Conservation (phyloP, 2,797 vertebrate species). For the Podarcis siculus region DNA sequence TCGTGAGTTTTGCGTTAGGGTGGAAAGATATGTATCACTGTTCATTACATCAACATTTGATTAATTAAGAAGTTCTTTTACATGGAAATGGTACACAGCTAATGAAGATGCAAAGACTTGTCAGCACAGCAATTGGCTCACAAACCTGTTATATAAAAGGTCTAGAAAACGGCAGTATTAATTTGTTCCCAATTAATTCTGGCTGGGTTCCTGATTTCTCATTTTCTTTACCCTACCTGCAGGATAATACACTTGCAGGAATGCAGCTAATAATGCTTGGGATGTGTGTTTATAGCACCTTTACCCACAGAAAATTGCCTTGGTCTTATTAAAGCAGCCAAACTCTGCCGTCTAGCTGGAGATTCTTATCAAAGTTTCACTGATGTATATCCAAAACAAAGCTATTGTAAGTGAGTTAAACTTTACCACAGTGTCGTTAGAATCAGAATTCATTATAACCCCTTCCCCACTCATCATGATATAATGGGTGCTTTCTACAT, state of each 20-base stretch:
- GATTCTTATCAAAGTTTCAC: constrained; percentile 8
- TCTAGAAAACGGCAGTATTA: not conserved
- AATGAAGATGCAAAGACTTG: not conserved
- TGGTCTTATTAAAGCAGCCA: constrained; percentile 14
- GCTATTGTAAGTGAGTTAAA: constrained; percentile 5
- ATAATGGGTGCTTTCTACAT: not conserved
- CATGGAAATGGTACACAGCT: not conserved
- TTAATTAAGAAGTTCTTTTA: not conserved
- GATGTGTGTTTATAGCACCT: not conserved
- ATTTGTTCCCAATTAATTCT: not conserved
- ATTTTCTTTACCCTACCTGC: not conserved
- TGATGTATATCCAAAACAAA: constrained; percentile 7
- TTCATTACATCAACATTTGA: not conserved
- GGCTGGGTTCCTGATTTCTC: not conserved
- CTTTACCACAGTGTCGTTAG: constrained; percentile 3
- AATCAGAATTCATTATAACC: not conserved
- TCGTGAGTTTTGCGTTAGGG: not conserved
- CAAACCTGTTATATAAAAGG: not conserved
- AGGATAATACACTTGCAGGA: not conserved
- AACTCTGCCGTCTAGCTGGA: not conserved
- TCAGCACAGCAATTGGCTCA: not conserved
- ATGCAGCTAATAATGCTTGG: not conserved
- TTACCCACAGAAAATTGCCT: not conserved
- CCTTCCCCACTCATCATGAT: not conserved
- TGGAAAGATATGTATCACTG: not conserved